These are phyloP conservation scores for Pocillopora damicornis DNA, from an alignment of 64 coral and sea anemone genomes.

Conservation along the genomic window DNA sequence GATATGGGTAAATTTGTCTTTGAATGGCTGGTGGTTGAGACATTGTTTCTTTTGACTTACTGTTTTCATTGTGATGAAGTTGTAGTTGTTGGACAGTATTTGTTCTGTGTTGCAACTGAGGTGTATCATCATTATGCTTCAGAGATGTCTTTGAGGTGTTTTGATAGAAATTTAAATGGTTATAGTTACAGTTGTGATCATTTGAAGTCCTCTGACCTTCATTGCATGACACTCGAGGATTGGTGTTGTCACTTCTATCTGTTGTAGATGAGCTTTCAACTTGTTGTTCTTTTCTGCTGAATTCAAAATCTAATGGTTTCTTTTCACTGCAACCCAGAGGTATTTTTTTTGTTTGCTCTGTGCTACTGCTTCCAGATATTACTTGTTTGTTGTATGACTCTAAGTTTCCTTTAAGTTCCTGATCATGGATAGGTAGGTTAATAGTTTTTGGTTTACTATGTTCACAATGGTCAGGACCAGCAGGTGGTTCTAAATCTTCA, in stretches of 20 bases:
- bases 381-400: neutral
- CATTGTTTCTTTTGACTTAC: neutral
- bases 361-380: neutral
- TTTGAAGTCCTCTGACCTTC: conserved; percentile 14
- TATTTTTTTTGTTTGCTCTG: neutral
- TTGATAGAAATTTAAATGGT: neutral
- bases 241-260: neutral
- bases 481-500: neutral
- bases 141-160: neutral
- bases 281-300: neutral
- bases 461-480: neutral
- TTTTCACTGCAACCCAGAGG: neutral
- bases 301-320: conserved; percentile 13
- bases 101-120: conserved; percentile 15
- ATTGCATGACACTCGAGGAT: neutral
- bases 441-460: neutral
- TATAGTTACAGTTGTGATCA: neutral
- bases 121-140: neutral
- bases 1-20: conserved; percentile 20
- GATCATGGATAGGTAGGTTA: neutral
- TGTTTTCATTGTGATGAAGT: neutral
- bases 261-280: neutral
- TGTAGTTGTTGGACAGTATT: neutral
- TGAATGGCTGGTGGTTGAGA: conserved; percentile 10
- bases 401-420: conserved; percentile 8